Conservation (phyloP, 2,888 invertebrate species). For the Tachina lurida region DNA sequence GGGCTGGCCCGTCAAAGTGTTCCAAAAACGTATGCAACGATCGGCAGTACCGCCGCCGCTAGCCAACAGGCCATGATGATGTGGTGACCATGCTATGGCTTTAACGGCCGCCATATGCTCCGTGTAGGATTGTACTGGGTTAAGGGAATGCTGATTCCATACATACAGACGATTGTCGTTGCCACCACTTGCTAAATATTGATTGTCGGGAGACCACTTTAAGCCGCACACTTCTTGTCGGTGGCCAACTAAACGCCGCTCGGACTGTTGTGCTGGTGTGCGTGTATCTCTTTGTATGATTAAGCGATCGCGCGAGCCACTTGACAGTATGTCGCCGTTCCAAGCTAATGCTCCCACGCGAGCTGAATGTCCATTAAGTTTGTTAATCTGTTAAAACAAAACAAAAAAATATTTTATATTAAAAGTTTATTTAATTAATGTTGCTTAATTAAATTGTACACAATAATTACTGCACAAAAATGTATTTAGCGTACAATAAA, state of each 20-base stretch:
- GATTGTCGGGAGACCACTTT: constrained; percentile 99
- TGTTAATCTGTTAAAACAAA: constrained; percentile 87
- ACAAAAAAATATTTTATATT: neutral
- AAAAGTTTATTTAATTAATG: neutral
- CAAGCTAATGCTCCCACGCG: constrained; percentile 97
- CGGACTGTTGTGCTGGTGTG: constrained; percentile 89
- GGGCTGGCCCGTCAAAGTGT: constrained; percentile 98
- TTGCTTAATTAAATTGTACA: too few species aligned
- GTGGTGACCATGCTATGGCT: constrained; percentile 99
- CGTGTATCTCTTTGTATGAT: constrained; percentile 97
- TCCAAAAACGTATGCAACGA: constrained; percentile 98
- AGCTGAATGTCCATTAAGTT: constrained; percentile 95
- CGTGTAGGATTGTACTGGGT: constrained; percentile 97
- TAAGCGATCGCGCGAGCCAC: constrained; percentile 96
- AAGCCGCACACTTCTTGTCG: constrained; percentile 98
- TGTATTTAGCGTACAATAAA: too few species aligned
- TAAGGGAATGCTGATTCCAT: constrained; percentile 91
- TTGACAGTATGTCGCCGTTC: constrained; percentile 98
- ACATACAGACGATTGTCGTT: constrained; percentile 88
- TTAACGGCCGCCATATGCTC: constrained; percentile 98
- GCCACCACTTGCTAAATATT: constrained; percentile 98
- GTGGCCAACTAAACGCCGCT: constrained; percentile 94
- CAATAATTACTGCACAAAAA: too few species aligned
- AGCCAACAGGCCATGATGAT: constrained; percentile 97
- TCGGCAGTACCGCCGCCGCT: constrained; percentile 99